phyloP scores from a whole-genome alignment of 2,113 vertebrate species.

The Otus sunia region DNA sequence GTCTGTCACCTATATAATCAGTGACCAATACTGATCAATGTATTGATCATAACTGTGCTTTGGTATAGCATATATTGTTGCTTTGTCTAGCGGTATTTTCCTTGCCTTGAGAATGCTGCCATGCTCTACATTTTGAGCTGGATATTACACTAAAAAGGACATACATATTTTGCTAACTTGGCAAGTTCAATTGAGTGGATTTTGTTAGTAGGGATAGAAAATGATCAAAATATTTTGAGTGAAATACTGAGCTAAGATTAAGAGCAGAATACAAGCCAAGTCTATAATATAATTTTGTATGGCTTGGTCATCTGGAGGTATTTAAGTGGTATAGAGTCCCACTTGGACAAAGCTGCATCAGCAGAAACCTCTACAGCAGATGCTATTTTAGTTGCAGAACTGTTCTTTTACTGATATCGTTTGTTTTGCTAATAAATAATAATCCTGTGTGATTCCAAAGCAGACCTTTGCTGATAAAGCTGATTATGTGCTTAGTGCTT shows the following conservation, averaged over 20 bases:
- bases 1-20: fast-evolving
- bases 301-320: neutral
- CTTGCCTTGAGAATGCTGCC: neutral
- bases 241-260: neutral
- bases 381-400: neutral
- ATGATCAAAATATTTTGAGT: neutral
- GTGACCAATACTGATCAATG: neutral
- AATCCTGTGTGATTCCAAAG: neutral
- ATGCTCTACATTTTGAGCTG: neutral
- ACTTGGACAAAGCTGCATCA: neutral
- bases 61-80: neutral
- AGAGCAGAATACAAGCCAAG: neutral
- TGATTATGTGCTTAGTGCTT: constrained; percentile 9
- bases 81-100: neutral
- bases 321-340: neutral
- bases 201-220: neutral
- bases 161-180: neutral
- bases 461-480: neutral
- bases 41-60: neutral
- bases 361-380: neutral
- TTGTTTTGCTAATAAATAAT: neutral
- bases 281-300: neutral
- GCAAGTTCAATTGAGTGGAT: neutral
- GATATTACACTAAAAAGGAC: neutral
- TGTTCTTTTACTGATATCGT: neutral